phyloP scores from a whole-genome alignment of 1,140 invertebrate species.

The Philopotamus ludificatus region DNA sequence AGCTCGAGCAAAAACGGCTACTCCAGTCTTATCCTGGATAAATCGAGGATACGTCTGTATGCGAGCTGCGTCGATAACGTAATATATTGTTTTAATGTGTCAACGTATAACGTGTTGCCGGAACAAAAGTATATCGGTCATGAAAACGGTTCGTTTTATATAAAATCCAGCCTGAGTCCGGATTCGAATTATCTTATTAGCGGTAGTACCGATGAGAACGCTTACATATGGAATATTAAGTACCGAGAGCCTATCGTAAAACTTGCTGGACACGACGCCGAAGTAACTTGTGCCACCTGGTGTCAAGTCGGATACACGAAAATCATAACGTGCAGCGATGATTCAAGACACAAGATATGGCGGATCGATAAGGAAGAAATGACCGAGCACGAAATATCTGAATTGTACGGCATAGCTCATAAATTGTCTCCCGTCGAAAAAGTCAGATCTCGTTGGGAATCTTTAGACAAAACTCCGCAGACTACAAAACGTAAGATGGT shows the following conservation, averaged over 20 bases:
- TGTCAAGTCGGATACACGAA: conserved; percentile 56
- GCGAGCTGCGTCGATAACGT: conserved; percentile 83
- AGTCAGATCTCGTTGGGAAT: conserved; percentile 45
- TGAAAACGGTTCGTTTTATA: conserved; percentile 76
- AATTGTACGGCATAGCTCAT: conserved; percentile 59
- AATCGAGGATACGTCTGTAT: conserved; percentile 67
- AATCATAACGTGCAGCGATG: conserved; percentile 79
- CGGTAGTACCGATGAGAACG: conserved; percentile 80
- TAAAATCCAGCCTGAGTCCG: conserved; percentile 76
- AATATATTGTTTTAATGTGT: conserved; percentile 82
- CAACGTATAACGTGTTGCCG: conserved; percentile 67
- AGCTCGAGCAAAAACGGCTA: conserved; percentile 70
- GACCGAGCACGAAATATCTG: conserved; percentile 51
- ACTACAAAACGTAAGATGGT: conserved; percentile 49
- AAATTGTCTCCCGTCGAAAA: conserved; percentile 44
- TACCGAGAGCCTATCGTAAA: conserved; percentile 64
- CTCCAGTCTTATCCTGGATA: conserved; percentile 75
- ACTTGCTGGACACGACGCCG: conserved; percentile 72
- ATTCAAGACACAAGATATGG: conserved; percentile 76
- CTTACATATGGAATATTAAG: conserved; percentile 79
- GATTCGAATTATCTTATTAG: conserved; percentile 78
- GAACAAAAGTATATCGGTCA: conserved; percentile 66
- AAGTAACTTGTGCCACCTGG: conserved; percentile 86
- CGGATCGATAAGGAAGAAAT: conserved; percentile 60
- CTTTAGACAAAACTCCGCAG: conserved; percentile 53